Conservation (phyloP, 37 sponge, comb jelly and placozoan genomes). For the Crambe crambe region DNA sequence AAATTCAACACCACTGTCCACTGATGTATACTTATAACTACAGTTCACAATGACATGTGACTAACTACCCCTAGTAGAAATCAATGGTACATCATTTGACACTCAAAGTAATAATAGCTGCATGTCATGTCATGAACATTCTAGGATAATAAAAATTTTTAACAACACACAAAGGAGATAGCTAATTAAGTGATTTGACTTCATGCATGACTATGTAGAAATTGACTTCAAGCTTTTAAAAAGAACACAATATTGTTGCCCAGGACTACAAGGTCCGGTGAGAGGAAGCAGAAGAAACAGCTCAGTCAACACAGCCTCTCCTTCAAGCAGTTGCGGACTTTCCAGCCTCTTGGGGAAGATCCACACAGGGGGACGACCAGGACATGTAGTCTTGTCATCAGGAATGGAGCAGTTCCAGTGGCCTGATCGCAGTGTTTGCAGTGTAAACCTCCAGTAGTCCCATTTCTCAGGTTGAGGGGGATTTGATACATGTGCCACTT, state of each 20-base stretch:
- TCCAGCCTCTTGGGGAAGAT: constrained; percentile 42
- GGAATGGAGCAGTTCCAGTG: constrained; percentile 20
- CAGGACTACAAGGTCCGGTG: constrained; percentile 14
- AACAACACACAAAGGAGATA: no score
- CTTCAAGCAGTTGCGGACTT: constrained; percentile 23
- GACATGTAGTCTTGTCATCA: constrained; percentile 26
- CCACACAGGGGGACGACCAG: constrained; percentile 58
- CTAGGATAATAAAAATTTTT: no score
- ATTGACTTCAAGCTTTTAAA: constrained; percentile 1
- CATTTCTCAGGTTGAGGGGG: background rate
- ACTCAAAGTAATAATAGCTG: no score
- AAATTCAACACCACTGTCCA: no score
- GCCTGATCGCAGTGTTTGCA: constrained; percentile 19
- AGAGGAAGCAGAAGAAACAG: constrained; percentile 51
- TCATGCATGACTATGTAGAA: no score
- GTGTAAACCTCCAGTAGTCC: constrained; percentile 24
- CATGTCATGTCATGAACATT: no score
- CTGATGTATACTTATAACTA: no score
- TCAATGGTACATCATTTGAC: no score
- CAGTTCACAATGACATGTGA: no score
- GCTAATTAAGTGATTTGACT: no score
- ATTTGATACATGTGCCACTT: background rate
- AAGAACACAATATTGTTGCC: constrained; percentile 14
- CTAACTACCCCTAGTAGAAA: no score
- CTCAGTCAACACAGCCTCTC: constrained; percentile 53